Evolutionary conservation across 2,888 invertebrate genomes (phyloP).

Genomic region (Eupithecia insigniata): DNA sequence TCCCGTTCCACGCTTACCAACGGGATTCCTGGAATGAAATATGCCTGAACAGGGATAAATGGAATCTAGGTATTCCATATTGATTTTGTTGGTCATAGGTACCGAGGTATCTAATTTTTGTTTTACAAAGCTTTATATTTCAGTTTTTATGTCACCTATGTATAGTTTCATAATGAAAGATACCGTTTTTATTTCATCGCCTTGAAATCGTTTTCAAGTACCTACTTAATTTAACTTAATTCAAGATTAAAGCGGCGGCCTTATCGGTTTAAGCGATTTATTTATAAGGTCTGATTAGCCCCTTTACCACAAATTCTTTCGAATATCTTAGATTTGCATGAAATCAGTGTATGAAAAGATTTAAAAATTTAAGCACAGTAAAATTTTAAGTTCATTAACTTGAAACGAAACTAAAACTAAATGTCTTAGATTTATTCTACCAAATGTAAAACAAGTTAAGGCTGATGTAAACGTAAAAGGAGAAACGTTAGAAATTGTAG

Average conservation of each 20-base stretch:
- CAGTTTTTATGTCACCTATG: background rate
- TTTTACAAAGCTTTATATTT: background rate
- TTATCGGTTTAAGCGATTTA: background rate
- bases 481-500: too few species aligned
- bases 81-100: slow-evolving; percentile 27
- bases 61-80: slow-evolving; percentile 13
- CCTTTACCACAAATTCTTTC: background rate
- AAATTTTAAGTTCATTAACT: background rate
- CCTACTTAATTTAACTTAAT: background rate
- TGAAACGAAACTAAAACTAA: too few species aligned
- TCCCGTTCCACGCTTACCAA: slow-evolving; percentile 1
- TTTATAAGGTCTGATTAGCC: background rate
- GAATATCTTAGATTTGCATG: background rate
- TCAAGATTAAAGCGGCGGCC: background rate
- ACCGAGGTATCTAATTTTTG: background rate
- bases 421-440: too few species aligned
- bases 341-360: background rate
- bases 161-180: background rate
- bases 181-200: background rate
- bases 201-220: background rate
- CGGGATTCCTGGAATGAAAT: slow-evolving; percentile 9
- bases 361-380: background rate
- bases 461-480: too few species aligned
- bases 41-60: slow-evolving; percentile 11
- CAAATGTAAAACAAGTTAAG: too few species aligned